phyloP scores from a whole-genome alignment of 2,797 vertebrate species.

The Clarias fuscus region DNA sequence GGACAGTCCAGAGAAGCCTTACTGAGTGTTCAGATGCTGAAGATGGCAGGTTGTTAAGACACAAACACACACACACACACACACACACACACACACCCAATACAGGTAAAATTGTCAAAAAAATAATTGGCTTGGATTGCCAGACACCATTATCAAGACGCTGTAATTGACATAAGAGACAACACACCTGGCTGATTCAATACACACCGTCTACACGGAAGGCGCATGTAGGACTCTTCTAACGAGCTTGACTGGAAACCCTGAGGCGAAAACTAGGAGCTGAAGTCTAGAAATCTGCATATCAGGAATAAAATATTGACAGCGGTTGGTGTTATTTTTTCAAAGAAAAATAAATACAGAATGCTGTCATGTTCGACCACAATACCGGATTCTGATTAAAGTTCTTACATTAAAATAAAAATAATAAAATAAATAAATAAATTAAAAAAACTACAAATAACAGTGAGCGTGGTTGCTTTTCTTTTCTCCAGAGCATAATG shows the following conservation, averaged over 20 bases:
- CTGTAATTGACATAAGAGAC: slow-evolving; percentile 9
- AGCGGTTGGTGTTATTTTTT: not conserved
- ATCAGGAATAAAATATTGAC: not conserved
- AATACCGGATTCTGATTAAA: not conserved
- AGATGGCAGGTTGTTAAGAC: not conserved
- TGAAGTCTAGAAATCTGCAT: not conserved
- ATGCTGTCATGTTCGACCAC: not conserved
- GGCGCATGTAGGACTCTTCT: too few species aligned
- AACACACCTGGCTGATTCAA: slow-evolving; percentile 10
- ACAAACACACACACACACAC: slow-evolving; percentile 5
- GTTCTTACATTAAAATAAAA: too few species aligned
- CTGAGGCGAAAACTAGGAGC: not conserved
- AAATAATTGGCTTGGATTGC: slow-evolving; percentile 22
- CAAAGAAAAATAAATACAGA: not conserved
- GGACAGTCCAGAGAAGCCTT: not conserved
- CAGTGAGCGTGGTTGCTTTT: not conserved
- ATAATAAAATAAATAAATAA: too few species aligned
- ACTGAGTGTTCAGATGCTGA: not conserved
- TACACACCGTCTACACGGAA: not conserved
- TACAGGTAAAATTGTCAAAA: slow-evolving; percentile 1
- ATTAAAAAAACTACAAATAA: not conserved
- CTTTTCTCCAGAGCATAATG: not conserved
- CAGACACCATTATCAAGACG: slow-evolving; percentile 31
- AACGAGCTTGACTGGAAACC: not conserved
- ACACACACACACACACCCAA: slow-evolving; percentile 22